A percentile compares a stretch with the other conserved stretches of the same genome.
These are phyloP conservation scores for Vanessa tameamea DNA, from an alignment of 1,140 invertebrate species.

Conservation along the genomic window DNA sequence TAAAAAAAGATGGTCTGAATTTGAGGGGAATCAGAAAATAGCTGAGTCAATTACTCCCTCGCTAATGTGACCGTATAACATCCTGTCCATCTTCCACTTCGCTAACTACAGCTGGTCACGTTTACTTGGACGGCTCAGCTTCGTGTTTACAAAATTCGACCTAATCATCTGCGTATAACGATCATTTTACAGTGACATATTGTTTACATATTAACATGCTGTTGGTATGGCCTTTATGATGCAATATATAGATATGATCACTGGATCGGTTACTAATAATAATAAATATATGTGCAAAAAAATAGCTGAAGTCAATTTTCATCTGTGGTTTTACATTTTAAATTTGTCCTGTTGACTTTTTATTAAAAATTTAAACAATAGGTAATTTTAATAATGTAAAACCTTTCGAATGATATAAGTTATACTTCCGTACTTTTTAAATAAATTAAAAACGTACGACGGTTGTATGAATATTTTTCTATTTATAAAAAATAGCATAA, in stretches of 20 bases:
- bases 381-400: too few relatives aligned
- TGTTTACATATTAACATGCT: not conserved
- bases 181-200: not conserved
- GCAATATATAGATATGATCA: not conserved
- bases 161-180: not conserved
- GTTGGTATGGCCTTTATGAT: not conserved
- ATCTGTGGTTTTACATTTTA: too few relatives aligned
- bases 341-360: too few relatives aligned
- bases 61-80: constrained; percentile 22
- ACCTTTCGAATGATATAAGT: too few relatives aligned
- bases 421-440: too few relatives aligned
- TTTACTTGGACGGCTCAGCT: not conserved
- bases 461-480: too few relatives aligned
- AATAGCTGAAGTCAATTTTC: too few relatives aligned
- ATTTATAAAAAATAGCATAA: too few relatives aligned
- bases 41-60: constrained; percentile 24
- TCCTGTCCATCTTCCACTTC: constrained; percentile 15
- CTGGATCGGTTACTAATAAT: too few relatives aligned
- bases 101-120: constrained; percentile 23
- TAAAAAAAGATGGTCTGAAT: constrained; percentile 10
- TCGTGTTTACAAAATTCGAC: not conserved
- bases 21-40: constrained; percentile 23
- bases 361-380: too few relatives aligned
- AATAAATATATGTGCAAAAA: too few relatives aligned
- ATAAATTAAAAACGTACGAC: too few relatives aligned